Evolutionary conservation across 2,888 invertebrate species (phyloP).

Genomic region (Bembecia ichneumoniformis): DNA sequence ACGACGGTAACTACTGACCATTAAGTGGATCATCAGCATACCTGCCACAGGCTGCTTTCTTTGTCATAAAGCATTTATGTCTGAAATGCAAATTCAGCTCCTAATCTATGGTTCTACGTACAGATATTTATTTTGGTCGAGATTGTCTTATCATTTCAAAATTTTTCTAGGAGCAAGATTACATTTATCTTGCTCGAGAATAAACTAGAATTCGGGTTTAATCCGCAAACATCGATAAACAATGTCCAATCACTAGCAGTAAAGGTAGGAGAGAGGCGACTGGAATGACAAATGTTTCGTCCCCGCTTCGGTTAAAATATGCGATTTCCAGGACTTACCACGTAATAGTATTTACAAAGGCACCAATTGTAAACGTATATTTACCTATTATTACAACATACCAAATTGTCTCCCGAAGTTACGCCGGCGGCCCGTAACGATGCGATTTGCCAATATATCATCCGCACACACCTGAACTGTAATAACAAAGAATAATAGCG

Average conservation of each 20-base stretch:
- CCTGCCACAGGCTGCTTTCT: too few species aligned
- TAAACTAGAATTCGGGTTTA: too few species aligned
- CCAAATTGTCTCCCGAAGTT: neutral
- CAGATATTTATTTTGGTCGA: too few species aligned
- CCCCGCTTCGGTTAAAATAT: conserved; percentile 7
- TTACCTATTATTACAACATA: neutral
- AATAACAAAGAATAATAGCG: conserved; percentile 64
- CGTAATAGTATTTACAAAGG: neutral
- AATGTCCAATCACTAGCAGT: neutral
- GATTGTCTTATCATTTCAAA: too few species aligned
- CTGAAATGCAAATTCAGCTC: too few species aligned
- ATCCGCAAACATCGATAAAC: neutral
- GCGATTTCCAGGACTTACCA: neutral
- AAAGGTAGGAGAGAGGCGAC: conserved; percentile 4
- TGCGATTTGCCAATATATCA: conserved; percentile 57
- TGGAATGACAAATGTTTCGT: conserved; percentile 9
- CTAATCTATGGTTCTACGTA: too few species aligned
- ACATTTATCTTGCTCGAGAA: too few species aligned
- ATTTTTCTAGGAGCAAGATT: too few species aligned
- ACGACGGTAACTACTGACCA: too few species aligned
- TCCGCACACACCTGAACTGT: conserved; percentile 59
- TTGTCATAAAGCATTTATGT: too few species aligned
- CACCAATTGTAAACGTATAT: neutral
- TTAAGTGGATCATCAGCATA: too few species aligned
- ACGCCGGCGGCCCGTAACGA: conserved; percentile 31